Conservation (phyloP, 2,113 vertebrate species). For the Chroicocephalus ridibundus region DNA sequence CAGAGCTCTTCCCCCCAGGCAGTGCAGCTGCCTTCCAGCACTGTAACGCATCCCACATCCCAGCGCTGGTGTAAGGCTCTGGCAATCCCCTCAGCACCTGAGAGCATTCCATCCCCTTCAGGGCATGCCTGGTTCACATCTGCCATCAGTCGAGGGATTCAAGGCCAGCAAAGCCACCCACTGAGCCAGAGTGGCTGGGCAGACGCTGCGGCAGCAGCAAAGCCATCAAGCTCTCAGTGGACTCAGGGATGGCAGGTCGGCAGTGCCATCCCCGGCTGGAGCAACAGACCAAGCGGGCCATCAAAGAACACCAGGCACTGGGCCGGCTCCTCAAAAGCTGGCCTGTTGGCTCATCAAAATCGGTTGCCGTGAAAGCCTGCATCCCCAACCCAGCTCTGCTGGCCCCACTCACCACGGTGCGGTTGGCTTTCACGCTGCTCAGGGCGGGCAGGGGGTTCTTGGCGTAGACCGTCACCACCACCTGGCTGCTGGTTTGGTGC, state of each 20-base stretch:
- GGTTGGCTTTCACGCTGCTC: conserved; percentile 83
- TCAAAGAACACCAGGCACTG: too few species aligned
- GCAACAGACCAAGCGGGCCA: background rate
- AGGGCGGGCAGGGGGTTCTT: conserved; percentile 83
- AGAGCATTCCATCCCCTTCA: background rate
- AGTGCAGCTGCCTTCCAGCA: background rate
- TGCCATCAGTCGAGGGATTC: background rate
- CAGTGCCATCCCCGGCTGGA: background rate
- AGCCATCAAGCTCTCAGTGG: fast-evolving
- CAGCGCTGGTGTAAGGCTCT: fast-evolving
- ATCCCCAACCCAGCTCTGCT: background rate
- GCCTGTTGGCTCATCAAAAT: background rate
- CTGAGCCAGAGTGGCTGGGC: background rate
- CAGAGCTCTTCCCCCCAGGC: background rate
- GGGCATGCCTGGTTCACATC: background rate
- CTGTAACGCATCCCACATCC: background rate
- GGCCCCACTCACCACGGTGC: conserved; percentile 81
- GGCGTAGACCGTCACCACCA: conserved; percentile 90
- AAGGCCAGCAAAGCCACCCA: background rate
- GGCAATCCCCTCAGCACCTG: background rate
- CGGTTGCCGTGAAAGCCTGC: fast-evolving
- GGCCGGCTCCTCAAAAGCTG: too few species aligned
- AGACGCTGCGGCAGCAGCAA: background rate
- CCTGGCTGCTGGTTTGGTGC: conserved; percentile 88
- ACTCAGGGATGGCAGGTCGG: fast-evolving